These are phyloP conservation scores for Caenorhabditis sp. DNA, from an alignment of 2,888 invertebrate genomes.

Conservation along the genomic window DNA sequence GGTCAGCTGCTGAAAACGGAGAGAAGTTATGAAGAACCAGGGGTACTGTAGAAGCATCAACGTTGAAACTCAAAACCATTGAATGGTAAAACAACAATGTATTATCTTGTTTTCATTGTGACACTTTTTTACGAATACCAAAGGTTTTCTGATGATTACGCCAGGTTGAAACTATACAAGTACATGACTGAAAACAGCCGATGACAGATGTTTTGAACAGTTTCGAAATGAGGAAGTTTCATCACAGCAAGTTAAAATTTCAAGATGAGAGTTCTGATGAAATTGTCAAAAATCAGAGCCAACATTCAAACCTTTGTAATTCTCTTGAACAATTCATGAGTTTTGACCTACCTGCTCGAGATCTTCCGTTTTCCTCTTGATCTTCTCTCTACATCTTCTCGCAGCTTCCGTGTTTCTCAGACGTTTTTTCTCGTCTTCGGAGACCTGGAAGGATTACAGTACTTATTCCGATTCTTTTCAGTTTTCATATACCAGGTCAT, in stretches of 20 bases:
- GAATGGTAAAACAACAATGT: background rate
- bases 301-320: no score
- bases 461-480: background rate
- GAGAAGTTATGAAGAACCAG: background rate
- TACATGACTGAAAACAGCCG: constrained; percentile 7
- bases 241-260: no score
- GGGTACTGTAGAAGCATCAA: background rate
- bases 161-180: background rate
- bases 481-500: constrained; percentile 15
- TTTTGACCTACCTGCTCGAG: constrained; percentile 37
- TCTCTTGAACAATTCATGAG: no score
- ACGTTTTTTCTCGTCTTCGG: constrained; percentile 58
- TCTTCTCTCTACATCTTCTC: constrained; percentile 60
- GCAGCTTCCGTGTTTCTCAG: constrained; percentile 62
- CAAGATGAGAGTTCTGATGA: no score
- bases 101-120: constrained; percentile 1
- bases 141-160: background rate
- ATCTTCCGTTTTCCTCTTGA: constrained; percentile 46
- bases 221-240: background rate
- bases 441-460: constrained; percentile 20
- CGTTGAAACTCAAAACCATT: background rate
- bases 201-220: constrained; percentile 1
- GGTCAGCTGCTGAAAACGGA: constrained; percentile 24
- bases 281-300: no score
- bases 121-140: background rate